Base-by-base conservation (phyloP, 2,113 vertebrate species). In the Plestiodon gilberti region DNA sequence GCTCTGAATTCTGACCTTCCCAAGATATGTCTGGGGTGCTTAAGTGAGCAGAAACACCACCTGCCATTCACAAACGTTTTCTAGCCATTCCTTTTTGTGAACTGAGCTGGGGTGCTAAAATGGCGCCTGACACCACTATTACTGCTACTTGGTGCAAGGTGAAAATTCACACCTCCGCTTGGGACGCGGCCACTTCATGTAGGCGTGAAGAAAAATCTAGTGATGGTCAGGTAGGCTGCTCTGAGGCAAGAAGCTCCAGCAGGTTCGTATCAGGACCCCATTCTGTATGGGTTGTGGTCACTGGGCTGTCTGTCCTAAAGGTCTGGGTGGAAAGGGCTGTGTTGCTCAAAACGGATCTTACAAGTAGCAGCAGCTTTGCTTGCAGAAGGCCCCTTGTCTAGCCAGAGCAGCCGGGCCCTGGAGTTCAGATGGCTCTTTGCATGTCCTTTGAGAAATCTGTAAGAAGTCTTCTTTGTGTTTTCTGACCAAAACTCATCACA, bases 41-140 rank as follows among this genome's bases (percentile, higher is more conserved):
- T 22, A 28, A 35, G 14, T 18, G 23, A 25, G 15, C 17, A 35
- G 7, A 22, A 28, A 38, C 15, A 35, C 28, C 48, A 25, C 17
- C 48, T 35, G 43, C 22, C 40, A 6, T 13, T 59, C 70, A 40
- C 48, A 70, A 61, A n/a, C 33, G 33, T 28, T 28, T 10, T 30
- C n/a, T 43, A 61, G 14, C 15, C 9, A 10, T 0, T 0, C 70
- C 78, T 87, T n/a, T n/a, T n/a, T 7, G 0, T 71, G 69, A 18
- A 0, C 1, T 55, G 81, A 15, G 20, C 3, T 0, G 0, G 82
- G 71, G 1, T 3, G 43, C 57, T 94, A 88, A 91, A 83, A 43
- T 30, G 3, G 93, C 92, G 91, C 92, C 93, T 93, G 91, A 93
- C 93, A 93, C 93, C 90, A 92, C 88, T 92, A 75, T 67, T 73